Evolutionary conservation across 2,113 vertebrate species (phyloP).

Genomic region (Tor tambroides): DNA sequence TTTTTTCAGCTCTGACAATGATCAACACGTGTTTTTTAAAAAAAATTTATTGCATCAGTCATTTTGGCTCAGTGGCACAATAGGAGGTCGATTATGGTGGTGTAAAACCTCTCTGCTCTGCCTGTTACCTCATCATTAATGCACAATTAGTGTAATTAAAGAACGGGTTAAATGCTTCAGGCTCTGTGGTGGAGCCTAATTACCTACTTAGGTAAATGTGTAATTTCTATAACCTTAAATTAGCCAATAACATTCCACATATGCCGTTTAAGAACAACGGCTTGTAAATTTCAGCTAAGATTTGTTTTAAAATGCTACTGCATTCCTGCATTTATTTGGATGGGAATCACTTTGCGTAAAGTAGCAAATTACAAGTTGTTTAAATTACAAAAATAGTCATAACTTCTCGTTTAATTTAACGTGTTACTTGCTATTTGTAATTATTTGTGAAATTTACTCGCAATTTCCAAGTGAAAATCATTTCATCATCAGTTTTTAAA

Average conservation of each 20-base stretch:
- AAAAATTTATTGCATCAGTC: background rate
- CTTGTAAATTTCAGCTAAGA: background rate
- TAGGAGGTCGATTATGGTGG: slow-evolving; percentile 6
- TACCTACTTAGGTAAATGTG: background rate
- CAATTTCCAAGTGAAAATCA: too few relatives aligned
- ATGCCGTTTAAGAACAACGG: background rate
- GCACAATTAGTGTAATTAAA: slow-evolving; percentile 9
- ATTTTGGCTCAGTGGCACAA: background rate
- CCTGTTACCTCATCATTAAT: slow-evolving; percentile 14
- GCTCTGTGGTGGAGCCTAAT: background rate
- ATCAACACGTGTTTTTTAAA: background rate
- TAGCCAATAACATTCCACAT: slow-evolving; percentile 25
- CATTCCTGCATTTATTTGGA: background rate
- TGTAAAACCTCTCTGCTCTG: background rate
- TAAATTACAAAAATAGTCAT: too few relatives aligned
- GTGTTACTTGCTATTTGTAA: too few relatives aligned
- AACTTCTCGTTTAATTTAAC: too few relatives aligned
- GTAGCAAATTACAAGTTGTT: too few relatives aligned
- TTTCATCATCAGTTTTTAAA: too few relatives aligned
- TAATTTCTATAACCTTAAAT: slow-evolving; percentile 28
- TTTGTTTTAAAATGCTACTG: background rate
- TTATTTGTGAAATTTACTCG: too few relatives aligned
- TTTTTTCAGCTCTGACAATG: background rate
- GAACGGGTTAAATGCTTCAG: slow-evolving; percentile 11
- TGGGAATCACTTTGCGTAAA: too few relatives aligned